Base-by-base conservation (phyloP, 2,113 vertebrate genomes). In the Camarhynchus parvulus region DNA sequence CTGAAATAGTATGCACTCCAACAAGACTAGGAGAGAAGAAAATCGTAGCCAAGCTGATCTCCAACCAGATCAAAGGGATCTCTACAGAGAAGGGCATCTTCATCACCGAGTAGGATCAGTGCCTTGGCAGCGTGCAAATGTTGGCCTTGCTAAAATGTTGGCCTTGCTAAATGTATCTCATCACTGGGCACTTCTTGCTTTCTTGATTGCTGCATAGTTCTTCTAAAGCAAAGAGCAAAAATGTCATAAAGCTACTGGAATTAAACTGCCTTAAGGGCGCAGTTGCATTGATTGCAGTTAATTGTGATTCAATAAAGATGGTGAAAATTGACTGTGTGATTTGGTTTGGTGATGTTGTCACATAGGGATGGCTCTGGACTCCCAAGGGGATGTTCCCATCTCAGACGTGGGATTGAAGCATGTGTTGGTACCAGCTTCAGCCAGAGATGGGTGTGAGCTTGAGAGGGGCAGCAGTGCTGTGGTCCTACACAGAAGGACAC, bases 11-110 rank as follows among this genome's bases (percentile, higher is more conserved):
- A 44, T 97, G 96, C 83, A 93, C 74, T 39, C 96, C 97, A 0
- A 87, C 88, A 3, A 97, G 86, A 82, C 19, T 50, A 17, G 97
- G 98, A 63, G 74, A 96, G 62, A 97, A 92, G 92, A 98, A 97
- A 25, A 96, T 98, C 2, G 74, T 97, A 33, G 92, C 97, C 92
- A 97, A 95, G 83, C 92, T 98, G 52, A 95, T 31, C 23, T 97
- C 97, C 7, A 56, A 37, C 52, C 88, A 97, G 72, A 67, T 98
- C 70, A 98, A 97, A 89, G 97, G 84, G 17, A 95, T 98, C 68
- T 89, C 83, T 10, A 15, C n/a, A 17, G 97, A 98, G 93, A 98
- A 97, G 84, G 15, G n/a, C 11, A 79, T 97, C 89, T 84, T 27
- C 27, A 75, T 97, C 80, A 52, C n/a, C 0, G 35, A 92, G 5